Base-by-base conservation (phyloP, 2,797 vertebrate species). In the Argentina silus region DNA sequence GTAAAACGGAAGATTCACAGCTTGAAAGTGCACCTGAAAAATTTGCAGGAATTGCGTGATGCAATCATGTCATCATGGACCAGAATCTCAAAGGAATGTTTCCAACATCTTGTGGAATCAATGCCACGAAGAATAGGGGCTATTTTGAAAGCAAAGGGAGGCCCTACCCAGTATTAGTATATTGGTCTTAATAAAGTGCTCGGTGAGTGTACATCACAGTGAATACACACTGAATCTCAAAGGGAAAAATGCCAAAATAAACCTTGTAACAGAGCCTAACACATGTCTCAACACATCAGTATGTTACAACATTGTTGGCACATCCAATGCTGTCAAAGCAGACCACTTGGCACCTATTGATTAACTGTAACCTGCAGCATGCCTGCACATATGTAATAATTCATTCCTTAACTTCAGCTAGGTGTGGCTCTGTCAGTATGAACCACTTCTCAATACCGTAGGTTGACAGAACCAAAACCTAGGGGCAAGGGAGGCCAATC, bases 301-400 rank as follows among this genome's bases (percentile, higher is more conserved):
- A 61, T 61, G 69, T 60, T 47, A 5, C 12, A 60, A 14, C 57
- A 60, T 21, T 12, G 23, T 3, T 36, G 21, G 57, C 14, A n/a
- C 6, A 1, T 36, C 27, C 27, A 2, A 4, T 36, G 27, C 4
- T 36, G 27, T 36, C 2, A 36, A 36, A 36, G 27, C 27, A 36
- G 27, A 36, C 2, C 1, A 36, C 51, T 12, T 53, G 51, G 14
- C 57, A 21, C 21, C 57, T 57, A 11, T n/a, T 27, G 44, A 45
- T 43, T 1, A 23, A n/a, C 69, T n/a, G 56, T 45, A 59, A 47
- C 44, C 45, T 23, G 74, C 75, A 66, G 79, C 86, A 44, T 87
- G 90, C 78, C 79, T 60, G 82, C 75, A 78, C 87, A 90, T 68
- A 90, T 62, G 72, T 21, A 83, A 70, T 76, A 86, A 88, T 90